Base-by-base conservation (phyloP, 1,140 invertebrate genomes). In the Carposina sasakii region DNA sequence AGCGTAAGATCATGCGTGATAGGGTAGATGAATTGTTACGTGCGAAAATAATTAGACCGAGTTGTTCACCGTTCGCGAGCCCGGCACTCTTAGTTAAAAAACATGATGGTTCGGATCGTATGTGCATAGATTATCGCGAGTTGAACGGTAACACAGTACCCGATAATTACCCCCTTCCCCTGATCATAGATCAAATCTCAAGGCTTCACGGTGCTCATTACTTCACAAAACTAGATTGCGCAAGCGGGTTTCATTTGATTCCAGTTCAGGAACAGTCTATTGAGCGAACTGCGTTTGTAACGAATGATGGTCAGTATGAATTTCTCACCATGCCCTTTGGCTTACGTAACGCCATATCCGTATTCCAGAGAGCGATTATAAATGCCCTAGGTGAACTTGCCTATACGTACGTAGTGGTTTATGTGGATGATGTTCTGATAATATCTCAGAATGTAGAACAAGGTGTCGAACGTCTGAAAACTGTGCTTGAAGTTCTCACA, bases 11-110 rank as follows among this genome's bases (percentile, higher is more conserved):
- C n/a, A n/a, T n/a, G n/a, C n/a, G n/a, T n/a, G n/a, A n/a, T n/a
- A n/a, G n/a, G n/a, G 21, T 75, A 12, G 46, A 58, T 13, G 19
- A 57, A 52, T 21, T 75, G 9, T 24, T 76, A 46, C 24, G 54
- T 33, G 43, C 66, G 65, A n/a, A 65, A 78, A 46, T 46, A 0
- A 73, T 85, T 26, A 34, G 60, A 26, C 41, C 54, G 22, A 76
- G 69, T 16, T 33, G 48, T 24, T 79, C 71, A n/a, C 36, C 40
- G 0, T 60, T 47, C 42, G 36, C 54, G 6, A 43, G 39, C 8
- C 57, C 57, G 4, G 44, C 53, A 16, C 5, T 57, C 4, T 12
- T 52, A 2, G 58, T 60, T 8, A 57, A 54, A 33, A 60, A 57
- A 44, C 52, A 53, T 42, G 52, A 39, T 20, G 54, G 49, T 1